These are phyloP conservation scores for Spilarctia lutea DNA, from an alignment of 2,888 invertebrate genomes.

Conservation along the genomic window DNA sequence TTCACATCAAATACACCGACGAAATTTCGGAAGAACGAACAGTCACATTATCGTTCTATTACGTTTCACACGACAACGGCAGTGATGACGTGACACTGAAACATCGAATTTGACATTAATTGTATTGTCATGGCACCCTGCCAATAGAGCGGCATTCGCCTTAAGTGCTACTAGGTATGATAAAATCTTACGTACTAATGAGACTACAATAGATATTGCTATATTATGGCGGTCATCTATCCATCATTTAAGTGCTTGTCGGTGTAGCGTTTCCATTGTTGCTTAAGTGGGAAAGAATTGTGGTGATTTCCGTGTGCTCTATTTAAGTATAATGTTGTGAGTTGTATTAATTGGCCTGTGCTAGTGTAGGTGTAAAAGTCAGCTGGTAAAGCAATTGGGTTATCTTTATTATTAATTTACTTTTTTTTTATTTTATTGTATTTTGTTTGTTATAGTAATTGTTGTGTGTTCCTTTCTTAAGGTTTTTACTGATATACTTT, in stretches of 20 bases:
- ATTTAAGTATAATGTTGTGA: neutral
- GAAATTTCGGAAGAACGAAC: neutral
- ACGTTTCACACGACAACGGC: slow-evolving; percentile 19
- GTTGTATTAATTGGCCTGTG: neutral
- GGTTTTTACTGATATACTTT: no score
- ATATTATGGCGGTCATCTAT: slow-evolving; percentile 1
- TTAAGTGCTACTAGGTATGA: slow-evolving; percentile 15
- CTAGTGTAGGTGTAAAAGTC: neutral
- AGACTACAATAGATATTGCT: neutral
- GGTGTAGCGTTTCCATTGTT: slow-evolving; percentile 4
- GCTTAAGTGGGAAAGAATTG: neutral
- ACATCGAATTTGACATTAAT: slow-evolving; percentile 32
- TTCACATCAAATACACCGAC: neutral
- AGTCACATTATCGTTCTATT: slow-evolving; percentile 14
- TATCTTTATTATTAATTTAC: neutral
- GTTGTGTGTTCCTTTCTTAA: no score
- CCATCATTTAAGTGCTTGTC: slow-evolving; percentile 10
- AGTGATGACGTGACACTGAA: slow-evolving; percentile 22
- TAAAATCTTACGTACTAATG: slow-evolving; percentile 11
- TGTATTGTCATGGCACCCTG: slow-evolving; percentile 34
- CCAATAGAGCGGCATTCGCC: slow-evolving; percentile 26
- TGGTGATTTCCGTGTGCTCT: neutral
- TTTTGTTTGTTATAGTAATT: neutral
- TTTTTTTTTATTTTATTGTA: no score
- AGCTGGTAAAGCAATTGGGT: no score